Evolutionary conservation across 2,888 invertebrate genomes (phyloP).

Genomic region (Neoitamus cyanurus): DNA sequence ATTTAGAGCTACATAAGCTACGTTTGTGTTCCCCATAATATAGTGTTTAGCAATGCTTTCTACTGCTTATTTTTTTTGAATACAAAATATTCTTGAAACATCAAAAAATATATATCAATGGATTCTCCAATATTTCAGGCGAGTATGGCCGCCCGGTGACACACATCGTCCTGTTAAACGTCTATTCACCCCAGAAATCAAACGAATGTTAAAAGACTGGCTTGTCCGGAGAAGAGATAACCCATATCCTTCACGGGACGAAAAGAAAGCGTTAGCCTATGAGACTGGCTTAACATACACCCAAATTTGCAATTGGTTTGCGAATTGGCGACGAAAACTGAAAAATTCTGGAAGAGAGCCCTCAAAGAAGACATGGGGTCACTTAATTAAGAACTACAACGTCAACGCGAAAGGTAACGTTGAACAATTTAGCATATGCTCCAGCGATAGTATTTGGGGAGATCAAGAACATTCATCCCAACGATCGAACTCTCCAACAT

Average conservation of each 20-base stretch:
- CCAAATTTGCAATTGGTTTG: conserved; percentile 84
- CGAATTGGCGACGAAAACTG: conserved; percentile 83
- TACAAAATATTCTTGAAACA: background rate
- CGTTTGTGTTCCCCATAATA: too few relatives aligned
- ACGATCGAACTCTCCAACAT: conserved; percentile 37
- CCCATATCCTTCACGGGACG: conserved; percentile 82
- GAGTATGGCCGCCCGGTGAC: conserved; percentile 63
- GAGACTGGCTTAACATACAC: conserved; percentile 83
- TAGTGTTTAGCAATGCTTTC: too few relatives aligned
- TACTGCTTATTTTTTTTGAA: background rate
- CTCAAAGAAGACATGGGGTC: conserved; percentile 78
- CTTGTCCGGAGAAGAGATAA: conserved; percentile 79
- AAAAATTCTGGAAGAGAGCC: conserved; percentile 80
- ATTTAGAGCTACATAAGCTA: too few relatives aligned
- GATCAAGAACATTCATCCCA: conserved; percentile 68
- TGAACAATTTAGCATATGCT: conserved; percentile 82
- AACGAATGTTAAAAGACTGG: conserved; percentile 82
- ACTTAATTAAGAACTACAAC: conserved; percentile 76
- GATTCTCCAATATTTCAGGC: conserved; percentile 56
- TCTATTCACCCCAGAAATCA: conserved; percentile 83
- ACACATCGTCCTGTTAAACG: conserved; percentile 74
- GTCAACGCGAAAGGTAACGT: conserved; percentile 81
- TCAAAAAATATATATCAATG: background rate
- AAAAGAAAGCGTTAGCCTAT: conserved; percentile 77
- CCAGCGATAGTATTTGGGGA: conserved; percentile 83